Base-by-base conservation (phyloP, 2,888 invertebrate species). In the Cryptophagus acutangulus region DNA sequence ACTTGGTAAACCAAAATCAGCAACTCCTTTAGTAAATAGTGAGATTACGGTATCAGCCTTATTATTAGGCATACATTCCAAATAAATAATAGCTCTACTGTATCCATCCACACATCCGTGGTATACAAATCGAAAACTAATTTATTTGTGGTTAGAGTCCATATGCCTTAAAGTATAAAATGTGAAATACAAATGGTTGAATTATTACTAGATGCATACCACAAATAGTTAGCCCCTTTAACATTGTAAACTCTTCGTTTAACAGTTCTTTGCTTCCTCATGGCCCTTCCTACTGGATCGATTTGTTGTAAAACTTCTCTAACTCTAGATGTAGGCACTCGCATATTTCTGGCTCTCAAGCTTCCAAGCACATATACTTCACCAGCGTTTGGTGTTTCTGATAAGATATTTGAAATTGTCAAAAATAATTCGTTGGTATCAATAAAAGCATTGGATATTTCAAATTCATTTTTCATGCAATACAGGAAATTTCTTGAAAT, bases 101-200 rank as follows among this genome's bases (percentile, higher is more conserved):
- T 20, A 38, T 20, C 47, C 45, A 34, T 47, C 47, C 24, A 47
- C 30, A 30, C 45, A 46, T 13, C 47, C 44, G 26, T 42, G 45
- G 20, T 18, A 44, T 8, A 44, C 41, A 25, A 44, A 30, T 37
- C 39, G 26, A 35, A 24, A 47, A 18, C 9, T 13, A 9, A 46
- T 33, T 16, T 45, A 17, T 26, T 47, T 47, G 16, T 47, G 45
- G 30, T 46, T 41, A 12, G 41, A 41, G 28, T 47, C 45, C 8
- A 47, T 45, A 39, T 47, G 47, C 47, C 47, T 46, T 20, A 26
- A 46, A 46, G 24, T 20, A 31, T 9, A 17, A 43, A n/a, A n/a
- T n/a, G n/a, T n/a, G n/a, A n/a, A n/a, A n/a, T n/a, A n/a, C n/a
- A n/a, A n/a, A n/a, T n/a, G n/a, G n/a, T 17, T 13, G 26, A n/a